Conservation (phyloP, 2,888 invertebrate species). For the Achlya flavicornis region DNA sequence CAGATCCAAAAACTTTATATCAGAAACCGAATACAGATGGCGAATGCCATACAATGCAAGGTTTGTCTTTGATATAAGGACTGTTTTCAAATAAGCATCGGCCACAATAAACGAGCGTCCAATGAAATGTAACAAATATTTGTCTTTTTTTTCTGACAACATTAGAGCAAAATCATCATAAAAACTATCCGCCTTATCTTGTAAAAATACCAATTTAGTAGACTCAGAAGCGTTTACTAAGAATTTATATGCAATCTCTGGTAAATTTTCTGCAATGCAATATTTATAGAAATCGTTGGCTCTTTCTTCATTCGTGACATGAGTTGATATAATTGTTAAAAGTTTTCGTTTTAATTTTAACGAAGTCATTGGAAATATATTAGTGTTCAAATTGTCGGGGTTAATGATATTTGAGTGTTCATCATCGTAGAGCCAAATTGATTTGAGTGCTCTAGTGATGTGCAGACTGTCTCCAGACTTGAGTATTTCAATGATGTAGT, state of each 20-base stretch:
- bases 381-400: conserved; percentile 18
- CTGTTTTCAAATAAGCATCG: conserved; percentile 9
- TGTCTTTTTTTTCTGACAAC: conserved; percentile 5
- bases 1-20: conserved; percentile 38
- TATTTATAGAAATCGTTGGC: conserved; percentile 16
- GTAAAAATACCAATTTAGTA: conserved; percentile 15
- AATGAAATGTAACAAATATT: conserved; percentile 15
- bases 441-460: conserved; percentile 19
- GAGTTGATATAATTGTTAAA: conserved; percentile 13
- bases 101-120: conserved; percentile 18
- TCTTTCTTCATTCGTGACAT: conserved; percentile 13
- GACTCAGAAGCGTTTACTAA: conserved; percentile 13
- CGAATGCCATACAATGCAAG: conserved; percentile 19
- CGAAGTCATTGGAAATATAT: conserved; percentile 19
- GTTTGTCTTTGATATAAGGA: not conserved
- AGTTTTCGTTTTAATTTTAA: conserved; percentile 18
- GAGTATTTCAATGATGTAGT: conserved; percentile 23
- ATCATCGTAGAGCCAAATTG: conserved; percentile 18
- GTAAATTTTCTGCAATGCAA: conserved; percentile 13
- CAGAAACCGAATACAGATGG: conserved; percentile 38
- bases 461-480: conserved; percentile 23
- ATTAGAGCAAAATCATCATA: not conserved
- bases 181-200: not conserved
- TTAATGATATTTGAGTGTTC: conserved; percentile 17
- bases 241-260: conserved; percentile 18